Percentiles rank a stretch among this genome's conserved stretches.
Evolutionary conservation across 2,113 vertebrate genomes (phyloP).

Genomic region (Baryphthengus martii): DNA sequence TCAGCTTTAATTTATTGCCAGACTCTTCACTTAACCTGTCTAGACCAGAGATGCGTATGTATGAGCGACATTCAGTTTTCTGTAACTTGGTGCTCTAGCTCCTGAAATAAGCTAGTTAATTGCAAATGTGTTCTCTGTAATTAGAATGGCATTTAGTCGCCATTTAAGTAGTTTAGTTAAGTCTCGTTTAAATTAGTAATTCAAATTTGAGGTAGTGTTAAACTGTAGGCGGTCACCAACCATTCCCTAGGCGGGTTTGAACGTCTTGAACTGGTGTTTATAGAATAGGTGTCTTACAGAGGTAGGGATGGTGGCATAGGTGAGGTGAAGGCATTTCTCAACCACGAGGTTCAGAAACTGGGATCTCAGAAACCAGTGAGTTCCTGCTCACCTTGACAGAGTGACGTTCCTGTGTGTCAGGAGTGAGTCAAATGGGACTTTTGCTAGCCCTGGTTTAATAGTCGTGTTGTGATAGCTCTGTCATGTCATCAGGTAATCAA

Average conservation of each 20-base stretch:
- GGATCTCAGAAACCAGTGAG: neutral
- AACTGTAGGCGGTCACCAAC: neutral
- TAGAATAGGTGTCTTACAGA: neutral
- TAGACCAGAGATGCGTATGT: constrained; percentile 45
- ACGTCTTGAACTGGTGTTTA: neutral
- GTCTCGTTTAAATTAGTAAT: constrained; percentile 48
- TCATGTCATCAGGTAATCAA: neutral
- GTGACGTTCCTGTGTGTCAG: neutral
- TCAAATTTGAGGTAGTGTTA: constrained; percentile 21
- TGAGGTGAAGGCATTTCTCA: neutral
- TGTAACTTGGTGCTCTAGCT: neutral
- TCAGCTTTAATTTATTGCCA: neutral
- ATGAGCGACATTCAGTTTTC: neutral
- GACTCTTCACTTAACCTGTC: constrained; percentile 33
- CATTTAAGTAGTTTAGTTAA: constrained; percentile 54
- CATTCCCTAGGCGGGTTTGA: neutral
- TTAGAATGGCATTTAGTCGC: constrained; percentile 51
- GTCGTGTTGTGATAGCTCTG: neutral
- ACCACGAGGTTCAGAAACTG: neutral
- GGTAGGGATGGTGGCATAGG: neutral
- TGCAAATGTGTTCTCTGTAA: constrained; percentile 50
- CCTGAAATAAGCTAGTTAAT: constrained; percentile 30
- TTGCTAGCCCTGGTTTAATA: neutral
- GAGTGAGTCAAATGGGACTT: neutral
- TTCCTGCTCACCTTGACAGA: neutral